A percentile compares a stretch with the other conserved stretches of the same genome.
Evolutionary conservation across 64 coral and sea anemone genomes (phyloP).

Genomic region (Actinia tenebrosa): DNA sequence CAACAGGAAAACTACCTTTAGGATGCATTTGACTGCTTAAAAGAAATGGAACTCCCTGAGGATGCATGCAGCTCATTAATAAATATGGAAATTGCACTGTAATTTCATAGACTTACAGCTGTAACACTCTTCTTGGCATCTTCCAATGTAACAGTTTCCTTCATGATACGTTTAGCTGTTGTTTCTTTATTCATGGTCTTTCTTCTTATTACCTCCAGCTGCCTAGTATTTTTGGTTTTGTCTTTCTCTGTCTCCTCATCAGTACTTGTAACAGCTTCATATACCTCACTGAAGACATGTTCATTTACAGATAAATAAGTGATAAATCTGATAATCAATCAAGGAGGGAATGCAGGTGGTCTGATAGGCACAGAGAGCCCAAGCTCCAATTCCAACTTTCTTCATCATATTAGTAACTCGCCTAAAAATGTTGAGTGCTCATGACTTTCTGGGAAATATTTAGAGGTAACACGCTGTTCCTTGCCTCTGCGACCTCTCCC

Average conservation of each 20-base stretch:
- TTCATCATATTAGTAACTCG: background rate
- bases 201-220: conserved; percentile 51
- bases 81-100: too few species aligned
- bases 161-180: conserved; percentile 64
- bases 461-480: too few species aligned
- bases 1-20: too few species aligned
- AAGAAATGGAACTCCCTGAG: too few species aligned
- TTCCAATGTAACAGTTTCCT: conserved; percentile 34
- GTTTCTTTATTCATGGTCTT: conserved; percentile 64
- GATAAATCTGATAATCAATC: background rate
- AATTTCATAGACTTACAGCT: background rate
- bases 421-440: too few species aligned
- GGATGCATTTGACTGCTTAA: too few species aligned
- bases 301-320: background rate
- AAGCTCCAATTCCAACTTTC: background rate
- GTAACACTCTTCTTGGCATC: conserved; percentile 23
- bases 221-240: conserved; percentile 49
- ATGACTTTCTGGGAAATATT: too few species aligned
- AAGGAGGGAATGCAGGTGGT: too few species aligned
- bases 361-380: too few species aligned
- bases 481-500: too few species aligned
- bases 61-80: too few species aligned
- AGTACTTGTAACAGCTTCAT: conserved; percentile 66
- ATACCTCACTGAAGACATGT: conserved; percentile 49
- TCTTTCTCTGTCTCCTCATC: conserved; percentile 59